These are phyloP conservation scores for Andrena praecox DNA, from an alignment of 2,888 invertebrate species.

Conservation along the genomic window DNA sequence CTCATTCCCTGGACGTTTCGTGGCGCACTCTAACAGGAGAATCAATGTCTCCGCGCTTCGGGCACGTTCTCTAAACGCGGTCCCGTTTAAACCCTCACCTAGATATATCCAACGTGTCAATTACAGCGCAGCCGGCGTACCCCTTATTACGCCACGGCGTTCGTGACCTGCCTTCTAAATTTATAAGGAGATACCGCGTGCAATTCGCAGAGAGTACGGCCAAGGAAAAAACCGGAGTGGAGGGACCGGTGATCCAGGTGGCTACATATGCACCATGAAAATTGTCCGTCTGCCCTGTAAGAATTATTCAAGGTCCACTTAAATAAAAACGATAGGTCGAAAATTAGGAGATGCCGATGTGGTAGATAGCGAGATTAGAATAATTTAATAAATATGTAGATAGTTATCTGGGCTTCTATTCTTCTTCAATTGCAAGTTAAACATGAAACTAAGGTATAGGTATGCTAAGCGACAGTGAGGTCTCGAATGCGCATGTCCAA, in stretches of 20 bases:
- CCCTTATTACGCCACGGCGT: slow-evolving; percentile 65
- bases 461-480: no score
- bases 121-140: slow-evolving; percentile 63
- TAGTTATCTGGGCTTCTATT: no score
- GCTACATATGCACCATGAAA: slow-evolving; percentile 10
- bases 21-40: slow-evolving; percentile 45
- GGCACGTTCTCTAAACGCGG: slow-evolving; percentile 61
- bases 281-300: neutral
- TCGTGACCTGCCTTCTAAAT: slow-evolving; percentile 67
- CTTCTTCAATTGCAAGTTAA: no score
- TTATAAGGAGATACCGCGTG: slow-evolving; percentile 56
- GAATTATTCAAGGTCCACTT: neutral
- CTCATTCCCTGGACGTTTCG: slow-evolving; percentile 3
- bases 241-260: slow-evolving; percentile 13
- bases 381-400: no score
- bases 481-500: no score
- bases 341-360: no score
- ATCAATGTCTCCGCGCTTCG: slow-evolving; percentile 64
- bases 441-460: no score
- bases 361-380: no score
- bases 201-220: neutral
- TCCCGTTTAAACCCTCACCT: slow-evolving; percentile 50
- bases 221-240: slow-evolving; percentile 16
- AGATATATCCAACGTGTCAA: slow-evolving; percentile 72
- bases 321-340: neutral